phyloP scores from a whole-genome alignment of 2,113 vertebrate genomes.

The Nansenia antarctica region DNA sequence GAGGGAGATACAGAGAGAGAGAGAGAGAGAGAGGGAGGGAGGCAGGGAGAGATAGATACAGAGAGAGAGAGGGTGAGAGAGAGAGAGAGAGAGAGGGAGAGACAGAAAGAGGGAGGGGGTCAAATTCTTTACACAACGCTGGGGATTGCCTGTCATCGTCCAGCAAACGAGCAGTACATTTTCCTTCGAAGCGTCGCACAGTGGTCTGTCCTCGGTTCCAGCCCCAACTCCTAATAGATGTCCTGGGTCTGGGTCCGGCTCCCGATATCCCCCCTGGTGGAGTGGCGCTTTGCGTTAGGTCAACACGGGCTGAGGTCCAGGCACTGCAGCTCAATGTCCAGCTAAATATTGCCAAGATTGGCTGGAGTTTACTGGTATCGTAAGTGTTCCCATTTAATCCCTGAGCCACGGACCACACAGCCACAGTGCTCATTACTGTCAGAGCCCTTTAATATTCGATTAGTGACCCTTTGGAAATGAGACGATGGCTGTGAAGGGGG shows the following conservation, averaged over 20 bases:
- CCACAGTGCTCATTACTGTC: constrained; percentile 69
- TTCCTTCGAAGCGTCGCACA: constrained; percentile 34
- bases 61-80: no score
- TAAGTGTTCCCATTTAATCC: constrained; percentile 65
- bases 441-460: constrained; percentile 59
- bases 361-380: constrained; percentile 66
- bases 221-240: constrained; percentile 29
- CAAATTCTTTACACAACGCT: constrained; percentile 3
- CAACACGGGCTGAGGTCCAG: constrained; percentile 58
- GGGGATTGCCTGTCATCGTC: constrained; percentile 3
- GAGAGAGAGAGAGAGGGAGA: no score
- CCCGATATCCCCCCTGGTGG: constrained; percentile 7
- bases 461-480: constrained; percentile 49
- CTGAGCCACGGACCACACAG: constrained; percentile 42
- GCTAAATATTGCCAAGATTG: constrained; percentile 75
- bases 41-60: no score
- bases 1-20: no score
- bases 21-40: background rate
- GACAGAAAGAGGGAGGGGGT: background rate
- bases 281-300: constrained; percentile 59
- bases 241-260: background rate
- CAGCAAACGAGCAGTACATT: constrained; percentile 26
- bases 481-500: constrained; percentile 44
- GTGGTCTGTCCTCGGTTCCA: constrained; percentile 13
- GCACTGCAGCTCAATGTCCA: constrained; percentile 70